Percentiles rank a stretch among this genome's conserved stretches.
These are phyloP conservation scores for Trachymyrmex cornetzi DNA, from an alignment of 1,140 invertebrate species.

Conservation along the genomic window DNA sequence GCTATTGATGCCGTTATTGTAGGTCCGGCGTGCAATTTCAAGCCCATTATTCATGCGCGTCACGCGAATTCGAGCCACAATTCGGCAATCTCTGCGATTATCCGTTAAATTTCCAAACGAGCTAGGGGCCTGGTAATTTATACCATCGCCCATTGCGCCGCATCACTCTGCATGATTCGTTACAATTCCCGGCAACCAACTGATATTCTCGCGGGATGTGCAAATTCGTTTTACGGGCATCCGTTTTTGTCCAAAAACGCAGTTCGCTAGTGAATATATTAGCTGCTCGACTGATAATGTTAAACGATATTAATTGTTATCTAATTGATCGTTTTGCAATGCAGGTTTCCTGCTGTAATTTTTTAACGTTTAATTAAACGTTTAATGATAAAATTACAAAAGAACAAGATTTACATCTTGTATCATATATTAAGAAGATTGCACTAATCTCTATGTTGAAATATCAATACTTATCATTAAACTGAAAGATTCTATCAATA, in stretches of 20 bases:
- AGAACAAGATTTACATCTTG: background rate
- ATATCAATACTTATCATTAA: background rate
- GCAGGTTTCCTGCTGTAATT: background rate
- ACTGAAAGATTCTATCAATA: background rate
- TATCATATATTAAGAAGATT: background rate
- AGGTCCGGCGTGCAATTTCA: constrained; percentile 10
- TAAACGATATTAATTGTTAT: constrained; percentile 3
- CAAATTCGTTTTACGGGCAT: constrained; percentile 38
- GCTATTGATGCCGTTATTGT: constrained; percentile 17
- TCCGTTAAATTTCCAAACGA: constrained; percentile 67
- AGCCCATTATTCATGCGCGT: constrained; percentile 54
- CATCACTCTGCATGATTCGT: constrained; percentile 52
- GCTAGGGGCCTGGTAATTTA: constrained; percentile 63
- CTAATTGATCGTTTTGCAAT: background rate
- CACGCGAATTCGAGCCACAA: constrained; percentile 6
- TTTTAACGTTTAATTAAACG: background rate
- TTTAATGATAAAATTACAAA: background rate
- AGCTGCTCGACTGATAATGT: background rate
- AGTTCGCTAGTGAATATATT: background rate
- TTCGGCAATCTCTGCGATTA: constrained; percentile 60
- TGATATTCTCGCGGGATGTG: constrained; percentile 16
- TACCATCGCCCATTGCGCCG: constrained; percentile 22
- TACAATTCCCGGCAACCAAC: constrained; percentile 20
- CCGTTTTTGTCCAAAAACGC: constrained; percentile 2
- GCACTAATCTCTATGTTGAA: background rate